Evolutionary conservation across 1,140 invertebrate species (phyloP), one percentile per base, ranked within the genome.

Genomic region (Formica selysi): DNA sequence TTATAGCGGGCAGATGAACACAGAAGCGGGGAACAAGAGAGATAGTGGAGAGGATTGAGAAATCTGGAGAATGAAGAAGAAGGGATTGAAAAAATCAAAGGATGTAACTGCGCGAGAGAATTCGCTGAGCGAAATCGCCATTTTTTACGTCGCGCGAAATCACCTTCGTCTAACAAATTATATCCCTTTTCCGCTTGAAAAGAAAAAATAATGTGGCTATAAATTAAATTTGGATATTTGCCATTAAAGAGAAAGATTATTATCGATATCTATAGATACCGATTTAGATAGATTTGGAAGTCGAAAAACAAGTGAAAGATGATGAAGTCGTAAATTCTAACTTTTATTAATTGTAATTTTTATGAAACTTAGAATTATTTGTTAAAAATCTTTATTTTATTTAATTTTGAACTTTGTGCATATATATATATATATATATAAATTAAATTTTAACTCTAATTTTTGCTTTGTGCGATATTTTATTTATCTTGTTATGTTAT

Each of bases 1-100:
- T 78, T 79, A 84, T 57, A 74, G 48, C 57, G 54, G n/a, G 13
- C 16, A 79, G 32, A 32, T n/a, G 0, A 6, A 29, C 26, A 29
- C 26, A 29, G 0, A 29, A 22, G 16, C n/a, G 4, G 16, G 3
- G 2, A 22, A 36, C 4, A 29, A 62, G 22, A 19, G 16, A 19
- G 11, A 76, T 51, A 59, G 29, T 19, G 1, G n/a, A 48, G 44
- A 48, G 13, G 4, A 13, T 51, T 51, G 51, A 71, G 26, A 71
- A 88, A 32, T 59, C 13, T 68, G n/a, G 1, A 16, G 16, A 81
- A 29, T 1, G 22, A 57, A 10, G 13, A 71, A 73, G 32, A 29
- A 81, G 0, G 2, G 19, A 65, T 29, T 32, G 4, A 19, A 26
- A n/a, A 26, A 73, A 19, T 81, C 10, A 36, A 44, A 38, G 36